phyloP scores from a whole-genome alignment of 2,113 vertebrate genomes.

The Sceloporus tristichus region DNA sequence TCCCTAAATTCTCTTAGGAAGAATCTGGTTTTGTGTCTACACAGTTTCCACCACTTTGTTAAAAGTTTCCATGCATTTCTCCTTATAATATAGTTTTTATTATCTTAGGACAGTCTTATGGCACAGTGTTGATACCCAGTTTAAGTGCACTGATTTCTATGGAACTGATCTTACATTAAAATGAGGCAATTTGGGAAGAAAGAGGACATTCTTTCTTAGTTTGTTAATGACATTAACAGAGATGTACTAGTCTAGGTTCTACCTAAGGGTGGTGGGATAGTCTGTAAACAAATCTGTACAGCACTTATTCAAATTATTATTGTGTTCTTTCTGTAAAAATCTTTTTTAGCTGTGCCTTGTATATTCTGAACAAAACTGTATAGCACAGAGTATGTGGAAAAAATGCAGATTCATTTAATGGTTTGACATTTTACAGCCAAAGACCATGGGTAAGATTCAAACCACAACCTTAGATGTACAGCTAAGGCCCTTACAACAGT shows the following conservation, averaged over 20 bases:
- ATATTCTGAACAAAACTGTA: conserved; percentile 41
- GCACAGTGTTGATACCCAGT: neutral
- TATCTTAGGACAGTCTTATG: neutral
- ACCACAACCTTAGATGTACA: neutral
- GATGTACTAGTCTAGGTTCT: no score
- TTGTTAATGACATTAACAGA: no score
- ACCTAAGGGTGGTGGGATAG: no score
- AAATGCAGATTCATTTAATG: neutral
- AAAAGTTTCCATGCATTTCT: neutral
- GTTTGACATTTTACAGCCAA: neutral
- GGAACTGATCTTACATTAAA: neutral
- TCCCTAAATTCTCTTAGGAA: neutral
- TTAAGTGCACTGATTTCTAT: neutral
- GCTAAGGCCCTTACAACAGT: neutral
- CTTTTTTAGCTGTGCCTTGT: neutral
- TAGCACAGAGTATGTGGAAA: conserved; percentile 31
- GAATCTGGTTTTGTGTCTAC: neutral
- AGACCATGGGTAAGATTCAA: neutral
- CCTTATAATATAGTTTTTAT: no score
- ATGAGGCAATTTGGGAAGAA: neutral
- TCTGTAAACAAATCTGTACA: no score
- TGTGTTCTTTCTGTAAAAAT: neutral
- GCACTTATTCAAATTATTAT: no score
- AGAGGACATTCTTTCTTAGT: neutral
- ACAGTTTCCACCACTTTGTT: neutral